Percentiles rank a stretch among this genome's conserved stretches.
phyloP scores from a whole-genome alignment of 2,113 vertebrate genomes.

The Oceanites oceanicus region DNA sequence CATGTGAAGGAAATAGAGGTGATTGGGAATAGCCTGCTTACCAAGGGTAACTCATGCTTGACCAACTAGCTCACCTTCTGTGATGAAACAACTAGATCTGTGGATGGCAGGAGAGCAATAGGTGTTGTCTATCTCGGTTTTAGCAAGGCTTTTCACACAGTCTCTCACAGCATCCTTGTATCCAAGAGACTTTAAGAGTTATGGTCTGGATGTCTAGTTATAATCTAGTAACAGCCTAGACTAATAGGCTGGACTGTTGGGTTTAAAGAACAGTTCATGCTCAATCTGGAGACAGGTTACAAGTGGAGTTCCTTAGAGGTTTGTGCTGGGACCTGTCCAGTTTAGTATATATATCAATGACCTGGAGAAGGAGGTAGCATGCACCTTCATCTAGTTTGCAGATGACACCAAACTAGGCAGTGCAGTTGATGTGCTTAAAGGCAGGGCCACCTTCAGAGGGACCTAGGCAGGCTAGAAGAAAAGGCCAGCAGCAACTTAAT shows the following conservation, averaged over 20 bases:
- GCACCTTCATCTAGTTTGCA: background rate
- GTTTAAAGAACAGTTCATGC: background rate
- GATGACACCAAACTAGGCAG: background rate
- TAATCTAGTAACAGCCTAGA: background rate
- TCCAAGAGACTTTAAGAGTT: background rate
- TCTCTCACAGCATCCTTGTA: background rate
- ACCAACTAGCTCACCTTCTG: background rate
- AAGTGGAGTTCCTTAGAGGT: background rate
- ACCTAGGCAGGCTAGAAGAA: background rate
- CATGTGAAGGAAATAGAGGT: background rate
- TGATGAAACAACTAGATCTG: background rate
- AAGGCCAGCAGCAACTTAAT: background rate
- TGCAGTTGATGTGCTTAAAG: background rate
- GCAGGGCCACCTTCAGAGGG: background rate
- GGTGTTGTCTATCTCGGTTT: background rate
- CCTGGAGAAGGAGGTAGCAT: background rate
- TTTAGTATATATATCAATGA: too few species aligned
- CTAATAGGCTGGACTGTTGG: background rate
- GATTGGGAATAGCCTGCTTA: background rate
- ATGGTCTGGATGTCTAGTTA: background rate
- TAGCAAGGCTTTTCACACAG: background rate
- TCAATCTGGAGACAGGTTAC: background rate
- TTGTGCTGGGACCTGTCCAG: background rate
- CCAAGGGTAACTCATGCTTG: background rate
- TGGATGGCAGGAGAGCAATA: background rate